phyloP scores from a whole-genome alignment of 2,113 vertebrate species.

The Petrocephalus microphthalmus region DNA sequence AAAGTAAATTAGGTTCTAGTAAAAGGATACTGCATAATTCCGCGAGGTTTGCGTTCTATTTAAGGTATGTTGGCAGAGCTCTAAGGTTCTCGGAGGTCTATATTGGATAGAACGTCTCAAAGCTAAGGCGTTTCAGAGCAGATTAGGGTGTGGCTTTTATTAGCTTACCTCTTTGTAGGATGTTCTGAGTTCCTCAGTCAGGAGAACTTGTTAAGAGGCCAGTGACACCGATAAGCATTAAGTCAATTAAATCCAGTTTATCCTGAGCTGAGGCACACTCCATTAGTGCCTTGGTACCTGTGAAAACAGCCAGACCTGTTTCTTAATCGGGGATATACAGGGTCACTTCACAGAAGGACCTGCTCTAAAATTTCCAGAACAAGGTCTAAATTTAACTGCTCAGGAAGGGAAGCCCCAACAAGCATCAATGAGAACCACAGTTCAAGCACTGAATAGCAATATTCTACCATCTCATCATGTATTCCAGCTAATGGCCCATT shows the following conservation, averaged over 20 bases:
- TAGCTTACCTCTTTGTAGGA: background rate
- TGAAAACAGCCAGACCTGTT: background rate
- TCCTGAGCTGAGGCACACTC: background rate
- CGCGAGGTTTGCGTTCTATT: slow-evolving; percentile 10
- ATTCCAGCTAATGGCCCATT: background rate
- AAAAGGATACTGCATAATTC: slow-evolving; percentile 1
- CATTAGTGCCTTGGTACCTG: slow-evolving; percentile 17
- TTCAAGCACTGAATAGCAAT: background rate
- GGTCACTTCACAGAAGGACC: background rate
- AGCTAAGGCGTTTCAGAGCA: slow-evolving; percentile 1
- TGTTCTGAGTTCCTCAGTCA: background rate
- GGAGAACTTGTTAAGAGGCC: background rate
- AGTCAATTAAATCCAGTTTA: slow-evolving; percentile 21
- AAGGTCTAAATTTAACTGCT: slow-evolving; percentile 3
- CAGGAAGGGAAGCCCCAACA: background rate
- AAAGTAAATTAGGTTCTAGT: background rate
- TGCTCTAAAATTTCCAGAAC: background rate
- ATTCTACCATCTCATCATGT: background rate
- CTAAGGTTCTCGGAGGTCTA: background rate
- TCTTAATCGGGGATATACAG: background rate
- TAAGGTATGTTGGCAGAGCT: background rate
- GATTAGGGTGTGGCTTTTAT: slow-evolving; percentile 3
- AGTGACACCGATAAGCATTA: slow-evolving; percentile 15
- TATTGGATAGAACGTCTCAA: background rate
- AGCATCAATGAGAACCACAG: background rate